Conservation (phyloP, 2,797 vertebrate species). For the Nannoperca obscura region DNA sequence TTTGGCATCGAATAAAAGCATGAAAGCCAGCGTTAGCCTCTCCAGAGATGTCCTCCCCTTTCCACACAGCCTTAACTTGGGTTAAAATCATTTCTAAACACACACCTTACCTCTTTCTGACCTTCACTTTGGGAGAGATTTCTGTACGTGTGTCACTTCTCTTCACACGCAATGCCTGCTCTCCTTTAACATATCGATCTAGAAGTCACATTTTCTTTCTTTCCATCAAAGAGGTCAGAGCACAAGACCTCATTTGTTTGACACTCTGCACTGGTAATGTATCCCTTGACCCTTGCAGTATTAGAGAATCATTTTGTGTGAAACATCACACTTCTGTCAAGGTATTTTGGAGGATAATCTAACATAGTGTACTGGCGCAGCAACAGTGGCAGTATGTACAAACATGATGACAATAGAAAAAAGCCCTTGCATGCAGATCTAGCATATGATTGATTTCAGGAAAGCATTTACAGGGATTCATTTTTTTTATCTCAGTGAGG, state of each 20-base stretch:
- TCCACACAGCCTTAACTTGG: conserved; percentile 24
- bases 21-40: conserved; percentile 12
- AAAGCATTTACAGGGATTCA: neutral
- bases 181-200: conserved; percentile 59
- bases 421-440: neutral
- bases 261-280: conserved; percentile 16
- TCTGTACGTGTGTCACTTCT: conserved; percentile 43
- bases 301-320: conserved; percentile 20
- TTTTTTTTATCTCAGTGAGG: neutral
- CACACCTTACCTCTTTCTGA: conserved; percentile 33
- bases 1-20: conserved; percentile 33
- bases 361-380: too few relatives aligned
- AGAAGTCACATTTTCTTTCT: conserved; percentile 31
- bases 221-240: conserved; percentile 29
- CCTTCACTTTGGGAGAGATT: conserved; percentile 46
- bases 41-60: conserved; percentile 16
- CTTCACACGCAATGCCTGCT: conserved; percentile 38
- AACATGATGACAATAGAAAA: conserved; percentile 4
- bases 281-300: conserved; percentile 11
- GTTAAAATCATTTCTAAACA: conserved; percentile 39
- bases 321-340: conserved; percentile 17
- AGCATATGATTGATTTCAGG: neutral
- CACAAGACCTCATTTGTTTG: conserved; percentile 32
- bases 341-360: conserved; percentile 30
- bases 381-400: neutral